Base-by-base conservation (phyloP, 2,888 invertebrate genomes). In the Erpobdella octoculata region DNA sequence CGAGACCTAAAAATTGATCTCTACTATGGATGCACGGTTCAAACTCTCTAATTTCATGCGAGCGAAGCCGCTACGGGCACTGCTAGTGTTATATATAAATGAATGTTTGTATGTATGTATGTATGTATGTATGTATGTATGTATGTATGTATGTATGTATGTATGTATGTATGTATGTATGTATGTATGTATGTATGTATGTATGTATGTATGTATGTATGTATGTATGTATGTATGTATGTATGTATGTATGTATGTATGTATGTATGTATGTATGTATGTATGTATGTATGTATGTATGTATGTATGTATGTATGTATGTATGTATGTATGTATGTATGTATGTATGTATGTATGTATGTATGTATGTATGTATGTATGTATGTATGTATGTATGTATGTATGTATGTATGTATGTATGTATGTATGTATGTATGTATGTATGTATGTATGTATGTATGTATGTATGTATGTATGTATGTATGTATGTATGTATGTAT, bases 101-200 rank as follows among this genome's bases (percentile, higher is more conserved):
- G n/a, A n/a, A n/a, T n/a, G n/a, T n/a, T n/a, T 41, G n/a, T 41
- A 41, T 41, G n/a, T 41, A 41, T n/a, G n/a, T n/a, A n/a, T n/a
- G n/a, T 41, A 41, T 41, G n/a, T 41, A 41, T 41, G n/a, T 41
- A 41, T 41, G n/a, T 41, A 41, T 41, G n/a, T 41, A 41, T 41
- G n/a, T 41, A 41, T 41, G n/a, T 41, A 41, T 41, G n/a, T 41
- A 41, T 41, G n/a, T 41, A 41, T 41, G n/a, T 41, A 41, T 41
- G n/a, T 41, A 41, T 41, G n/a, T 41, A n/a, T 41, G 46, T 41
- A n/a, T 41, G 46, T 62, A 33, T 25, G 62, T 62, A 33, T 25
- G 46, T 41, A n/a, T 41, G 46, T 41, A n/a, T 41, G 46, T 41
- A n/a, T 41, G 46, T 41, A n/a, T 41, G 46, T 41, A n/a, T 41